Base-by-base conservation (phyloP, 2,113 vertebrate genomes). In the Neodontobutis hainanensis region DNA sequence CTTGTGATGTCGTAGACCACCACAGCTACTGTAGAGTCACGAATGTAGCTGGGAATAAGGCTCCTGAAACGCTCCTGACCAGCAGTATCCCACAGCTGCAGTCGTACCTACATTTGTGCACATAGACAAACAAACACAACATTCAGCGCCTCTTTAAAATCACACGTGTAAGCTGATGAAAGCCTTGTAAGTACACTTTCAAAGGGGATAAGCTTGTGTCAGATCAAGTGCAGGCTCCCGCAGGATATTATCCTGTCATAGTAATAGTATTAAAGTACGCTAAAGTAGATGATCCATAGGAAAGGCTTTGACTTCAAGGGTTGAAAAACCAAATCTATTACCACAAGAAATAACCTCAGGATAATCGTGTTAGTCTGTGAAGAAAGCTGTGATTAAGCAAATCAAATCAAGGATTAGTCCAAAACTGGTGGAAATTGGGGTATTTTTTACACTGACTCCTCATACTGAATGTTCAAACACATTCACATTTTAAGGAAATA, bases 1-100 rank as follows among this genome's bases (percentile, higher is more conserved):
- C 90, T 91, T 85, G 90, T 91, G 34, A 91, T 91, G 61, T 91
- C 90, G 65, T 91, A 91, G 52, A 91, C 90, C 9, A 91, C 90
- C 76, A 91, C 90, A 46, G 90, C 90, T 45, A 91, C 90, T 16
- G 90, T 91, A 48, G 90, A 91, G 70, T 91, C 90, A 60, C 90
- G 83, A 51, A 91, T 91, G 75, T 91, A 91, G 75, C 90, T 91
- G 6, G 90, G 90, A 48, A 91, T 91, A 60, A 91, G 90, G 77
- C 90, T 91, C 75, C 90, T 85, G 68, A 91, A 91, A 4, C 90
- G 90, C 61, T 91, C 90, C 73, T 91, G 90, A 65, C 90, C 90
- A 61, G 90, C 90, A 67, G 90, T 91, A 19, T 91, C 90, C 90
- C 90, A 91, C 66, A 91, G 79, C 80, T 90, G 87, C 83, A 91